Evolutionary conservation across 2,113 vertebrate species (phyloP), one percentile per base, ranked within the genome.

Genomic region (Oenanthe oenanthe): DNA sequence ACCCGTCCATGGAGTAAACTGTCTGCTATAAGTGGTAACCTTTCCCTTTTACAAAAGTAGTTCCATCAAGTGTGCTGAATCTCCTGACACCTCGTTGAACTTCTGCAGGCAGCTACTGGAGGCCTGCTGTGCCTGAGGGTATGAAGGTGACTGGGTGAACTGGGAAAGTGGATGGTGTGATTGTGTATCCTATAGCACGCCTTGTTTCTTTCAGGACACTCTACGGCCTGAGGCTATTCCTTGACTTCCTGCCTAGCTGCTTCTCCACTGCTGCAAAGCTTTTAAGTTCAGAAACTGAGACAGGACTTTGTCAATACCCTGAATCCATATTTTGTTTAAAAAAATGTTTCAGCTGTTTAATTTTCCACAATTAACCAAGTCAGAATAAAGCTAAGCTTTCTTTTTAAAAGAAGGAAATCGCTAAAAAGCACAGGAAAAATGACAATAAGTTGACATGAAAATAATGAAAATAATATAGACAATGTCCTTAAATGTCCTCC

Each of bases 61-160:
- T 83, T 97, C 92, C 80, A 93, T 94, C 88, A 84, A 77, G 79
- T 43, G 47, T 88, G 10, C 67, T 90, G 82, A 95, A 79, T 51
- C 82, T 77, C 38, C 75, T 97, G 92, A 90, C 88, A 92, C 88
- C 85, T 95, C 90, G 82, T 83, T 94, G 95, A 88, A 92, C 75
- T 67, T 88, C 91, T 90, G 58, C 72, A 88, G 72, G 65, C 88
- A 89, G 67, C 78, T 85, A 7, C 79, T 93, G 92, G 92, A 88
- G 85, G 47, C 47, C 63, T 95, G 95, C 88, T 90, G 88, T 92
- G 75, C 67, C 88, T 76, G 78, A 66, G 88, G 75, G 95, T 82
- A 15, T 53, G 63, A 50, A 83, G 62, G 71, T 95, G 92, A 31
- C 90, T 85, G 85, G 71, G 54, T 90, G 47, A 62, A 42, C 62